phyloP scores from a whole-genome alignment of 92 coral and sea anemone species.

The Zoanthus sociatus region DNA sequence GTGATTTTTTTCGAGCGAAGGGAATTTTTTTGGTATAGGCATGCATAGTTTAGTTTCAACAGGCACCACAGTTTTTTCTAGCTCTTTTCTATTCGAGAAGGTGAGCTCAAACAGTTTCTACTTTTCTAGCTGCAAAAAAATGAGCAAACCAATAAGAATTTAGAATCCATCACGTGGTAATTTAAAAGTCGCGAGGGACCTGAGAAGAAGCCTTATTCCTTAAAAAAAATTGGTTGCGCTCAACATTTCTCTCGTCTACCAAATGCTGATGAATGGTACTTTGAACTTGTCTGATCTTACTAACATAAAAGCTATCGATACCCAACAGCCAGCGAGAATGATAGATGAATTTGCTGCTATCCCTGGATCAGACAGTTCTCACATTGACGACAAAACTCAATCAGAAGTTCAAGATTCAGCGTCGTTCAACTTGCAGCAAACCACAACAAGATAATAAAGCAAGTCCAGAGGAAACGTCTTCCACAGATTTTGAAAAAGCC shows the following conservation, averaged over 20 bases:
- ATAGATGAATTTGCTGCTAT: not conserved
- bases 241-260: not conserved
- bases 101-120: conserved; percentile 10
- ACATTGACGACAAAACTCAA: not conserved
- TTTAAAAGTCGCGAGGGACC: not conserved
- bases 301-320: not conserved
- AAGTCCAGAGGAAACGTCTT: conserved; percentile 1
- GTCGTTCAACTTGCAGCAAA: conserved; percentile 4
- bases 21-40: not conserved
- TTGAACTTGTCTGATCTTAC: conserved; percentile 3
- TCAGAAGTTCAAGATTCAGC: conserved; percentile 5
- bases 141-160: conserved; percentile 2
- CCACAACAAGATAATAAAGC: conserved; percentile 4
- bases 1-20: not conserved
- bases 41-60: conserved; percentile 2
- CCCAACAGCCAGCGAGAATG: not conserved
- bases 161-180: not conserved
- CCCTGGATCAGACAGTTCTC: conserved; percentile 1
- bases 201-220: not conserved
- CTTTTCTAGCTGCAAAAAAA: conserved; percentile 1
- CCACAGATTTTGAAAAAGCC: conserved; percentile 12
- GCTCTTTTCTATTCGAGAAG: not conserved
- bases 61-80: not conserved
- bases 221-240: not conserved
- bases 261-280: not conserved